Base-by-base conservation (phyloP, 2,888 invertebrate species). In the Caenorhabditis macrosperma region DNA sequence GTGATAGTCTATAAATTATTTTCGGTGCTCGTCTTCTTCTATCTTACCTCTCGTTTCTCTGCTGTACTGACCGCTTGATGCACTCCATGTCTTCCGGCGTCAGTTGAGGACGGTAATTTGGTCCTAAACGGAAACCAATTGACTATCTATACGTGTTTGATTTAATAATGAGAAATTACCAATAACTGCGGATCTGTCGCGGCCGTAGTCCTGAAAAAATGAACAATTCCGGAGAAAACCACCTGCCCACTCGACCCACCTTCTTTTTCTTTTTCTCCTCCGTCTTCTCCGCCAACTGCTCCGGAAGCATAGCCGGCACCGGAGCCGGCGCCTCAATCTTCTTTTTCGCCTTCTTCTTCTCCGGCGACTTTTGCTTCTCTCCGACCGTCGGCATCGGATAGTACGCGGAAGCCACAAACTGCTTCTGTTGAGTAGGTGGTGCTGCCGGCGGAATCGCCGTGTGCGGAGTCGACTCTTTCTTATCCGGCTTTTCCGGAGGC, bases 31-130 rank as follows among this genome's bases (percentile, higher is more conserved):
- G 35, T n/a, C n/a, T n/a, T n/a, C n/a, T n/a, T n/a, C n/a, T 28
- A 22, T 4, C 12, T 52, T 20, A 79, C 79, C 80, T 38, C 26
- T 80, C 80, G 52, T 80, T 80, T 80, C 80, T 63, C 50, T 76
- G 76, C 26, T 80, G 80, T 33, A 80, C 76, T 24, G 76, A 71
- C 24, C 71, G 52, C 52, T 30, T 55, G 28, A 80, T 80, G 59
- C 57, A 76, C 38, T 80, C 80, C 60, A 76, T 28, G 38, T 80
- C 80, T 33, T 64, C 71, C 20, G 66, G 59, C 48, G 71, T 71
- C 50, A 80, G 52, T 48, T 66, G 79, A 60, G 64, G 76, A n/a
- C 71, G 80, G 33, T 54, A 55, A 30, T 64, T 54, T 66, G 79
- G 68, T 75, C 60, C 79, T 79, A 61, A 64, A 67, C 24, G 22